Percentiles rank a stretch among this genome's conserved stretches.
These are phyloP conservation scores for Caenorhabditis japonica DNA, from an alignment of 2,888 invertebrate species.

Conservation along the genomic window DNA sequence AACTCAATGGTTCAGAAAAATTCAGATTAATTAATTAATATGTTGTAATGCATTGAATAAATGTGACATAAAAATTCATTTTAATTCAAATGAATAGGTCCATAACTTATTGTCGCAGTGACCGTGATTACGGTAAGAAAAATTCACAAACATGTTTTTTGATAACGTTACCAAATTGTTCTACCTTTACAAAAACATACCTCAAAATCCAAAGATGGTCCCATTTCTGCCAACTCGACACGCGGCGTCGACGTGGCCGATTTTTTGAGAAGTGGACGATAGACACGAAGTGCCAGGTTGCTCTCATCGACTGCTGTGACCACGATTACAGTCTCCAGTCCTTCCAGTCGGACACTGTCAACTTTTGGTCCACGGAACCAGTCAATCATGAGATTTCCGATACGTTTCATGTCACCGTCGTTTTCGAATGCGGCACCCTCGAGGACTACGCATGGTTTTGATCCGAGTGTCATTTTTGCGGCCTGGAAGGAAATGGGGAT, in stretches of 20 bases:
- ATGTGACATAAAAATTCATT: too few relatives aligned
- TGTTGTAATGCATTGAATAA: too few relatives aligned
- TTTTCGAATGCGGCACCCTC: constrained; percentile 92
- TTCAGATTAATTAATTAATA: too few relatives aligned
- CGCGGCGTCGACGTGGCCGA: constrained; percentile 90
- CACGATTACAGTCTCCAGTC: constrained; percentile 91
- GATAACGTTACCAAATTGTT: too few relatives aligned
- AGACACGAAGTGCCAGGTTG: constrained; percentile 71
- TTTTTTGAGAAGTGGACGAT: constrained; percentile 88
- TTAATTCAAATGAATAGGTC: too few relatives aligned
- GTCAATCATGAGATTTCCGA: constrained; percentile 90
- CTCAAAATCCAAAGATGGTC: constrained; percentile 90
- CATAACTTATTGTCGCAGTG: too few relatives aligned
- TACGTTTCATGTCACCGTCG: constrained; percentile 84
- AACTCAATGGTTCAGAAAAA: too few relatives aligned
- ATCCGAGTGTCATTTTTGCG: constrained; percentile 85
- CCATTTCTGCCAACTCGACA: constrained; percentile 92
- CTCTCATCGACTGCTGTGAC: constrained; percentile 87
- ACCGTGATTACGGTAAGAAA: too few relatives aligned
- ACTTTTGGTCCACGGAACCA: constrained; percentile 90
- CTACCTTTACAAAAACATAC: too few relatives aligned
- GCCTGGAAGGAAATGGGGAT: constrained; percentile 78
- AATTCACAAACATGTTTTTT: too few relatives aligned
- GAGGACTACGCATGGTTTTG: constrained; percentile 92
- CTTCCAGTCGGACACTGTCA: constrained; percentile 88